Evolutionary conservation across 2,113 vertebrate genomes (phyloP), one percentile per base, ranked within the genome.

Genomic region (Larimichthys crocea): DNA sequence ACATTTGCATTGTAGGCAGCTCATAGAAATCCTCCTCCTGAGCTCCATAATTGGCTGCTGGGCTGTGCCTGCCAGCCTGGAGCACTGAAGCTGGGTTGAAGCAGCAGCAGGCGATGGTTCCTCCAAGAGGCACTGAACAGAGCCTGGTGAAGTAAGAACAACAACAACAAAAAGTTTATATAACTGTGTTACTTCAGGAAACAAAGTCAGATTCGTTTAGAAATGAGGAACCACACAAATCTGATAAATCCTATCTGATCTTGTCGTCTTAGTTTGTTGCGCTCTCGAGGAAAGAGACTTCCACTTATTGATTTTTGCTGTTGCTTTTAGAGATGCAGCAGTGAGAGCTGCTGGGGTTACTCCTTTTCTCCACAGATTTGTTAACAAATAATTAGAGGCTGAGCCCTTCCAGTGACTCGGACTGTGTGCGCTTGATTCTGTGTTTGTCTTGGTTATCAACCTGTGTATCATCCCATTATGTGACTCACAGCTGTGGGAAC

Each of bases 61-160:
- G 19, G 20, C 57, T 74, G 29, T 24, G n/a, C 24, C 42, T 64
- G 17, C 8, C 60, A 59, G 16, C 72, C 59, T 22, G 19, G 44
- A 74, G 64, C 59, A 16, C 50, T 71, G 5, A 42, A 62, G 17
- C 55, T 44, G 44, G 56, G 40, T 2, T 35, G 1, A 17, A 70
- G 78, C 55, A 68, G 24, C 29, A 44, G 74, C 55, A 62, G 42
- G 40, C 24, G 53, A 17, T 42, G 48, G 22, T 20, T 14, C 44
- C 59, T 83, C 49, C 16, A 76, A 74, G 87, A 89, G 76, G 63
- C 67, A 89, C 88, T 82, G 91, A 56, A 3, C 89, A 88, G 55
- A 59, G 48, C 56, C 77, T 29, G 67, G 76, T 62, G 79, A 90
- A 71, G 72, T 64, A 40, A 40, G 1, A 40, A 31, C 31, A 31